Base-by-base conservation (phyloP, 2,888 invertebrate species). In the Fragum fragum region DNA sequence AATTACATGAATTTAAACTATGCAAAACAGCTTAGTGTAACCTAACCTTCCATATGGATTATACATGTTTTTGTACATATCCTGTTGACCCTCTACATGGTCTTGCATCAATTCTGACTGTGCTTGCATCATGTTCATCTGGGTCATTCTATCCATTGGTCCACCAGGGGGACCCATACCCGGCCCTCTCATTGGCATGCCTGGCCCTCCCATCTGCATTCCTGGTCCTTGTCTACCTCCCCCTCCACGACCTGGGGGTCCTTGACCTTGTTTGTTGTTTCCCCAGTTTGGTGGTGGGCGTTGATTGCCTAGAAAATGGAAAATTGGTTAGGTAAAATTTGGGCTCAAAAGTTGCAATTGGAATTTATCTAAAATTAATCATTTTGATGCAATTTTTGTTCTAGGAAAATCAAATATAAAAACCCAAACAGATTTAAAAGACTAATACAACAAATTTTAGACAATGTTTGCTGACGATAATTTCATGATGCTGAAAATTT, bases 271-370 rank as follows among this genome's bases (percentile, higher is more conserved):
- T 7, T 66, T 39, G 11, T 42, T 36, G 28, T 36, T 72, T 9
- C 23, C 32, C 72, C 72, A 72, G 57, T 72, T 72, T 32, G 72
- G 72, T 36, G 72, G 72, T n/a, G 72, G 72, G 18, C 72, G 39
- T 23, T 73, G 47, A 5, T 61, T 28, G 16, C 47, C 47, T 36
- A 9, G 32, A 36, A 6, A 36, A 36, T 36, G 32, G 32, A 36
- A 36, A 36, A 36, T n/a, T n/a, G n/a, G n/a, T n/a, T n/a, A n/a
- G n/a, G n/a, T n/a, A n/a, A n/a, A n/a, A n/a, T n/a, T n/a, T n/a
- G n/a, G n/a, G n/a, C n/a, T n/a, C n/a, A n/a, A n/a, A n/a, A n/a
- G n/a, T n/a, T n/a, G n/a, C n/a, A n/a, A n/a, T n/a, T n/a, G n/a
- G n/a, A n/a, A n/a, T n/a, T n/a, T n/a, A n/a, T n/a, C n/a, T n/a